Evolutionary conservation across 2,797 vertebrate genomes (phyloP), one percentile per base, ranked within the genome.

Genomic region (Fundulus diaphanus): DNA sequence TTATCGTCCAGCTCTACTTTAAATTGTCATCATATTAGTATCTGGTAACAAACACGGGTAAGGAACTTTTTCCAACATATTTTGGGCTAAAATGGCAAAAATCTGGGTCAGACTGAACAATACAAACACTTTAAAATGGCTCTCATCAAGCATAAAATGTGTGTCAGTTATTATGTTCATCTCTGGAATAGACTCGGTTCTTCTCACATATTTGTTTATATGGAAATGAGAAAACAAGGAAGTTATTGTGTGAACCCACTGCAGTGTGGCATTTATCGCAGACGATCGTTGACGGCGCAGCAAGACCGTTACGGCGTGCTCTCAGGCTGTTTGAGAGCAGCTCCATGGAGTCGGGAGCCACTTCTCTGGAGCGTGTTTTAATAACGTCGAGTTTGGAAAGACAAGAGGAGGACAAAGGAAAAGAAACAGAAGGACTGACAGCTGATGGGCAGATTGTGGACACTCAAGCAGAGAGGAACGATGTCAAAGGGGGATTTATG

Each of bases 361-460:
- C 80, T 85, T 87, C 27, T 80, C 72, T 75, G 81, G 40, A 20
- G 49, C 56, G 29, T 52, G 27, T 35, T 88, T 90, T 89, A 85
- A 89, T 88, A 59, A 87, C 49, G 33, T 65, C 0, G 40, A 81
- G 70, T 46, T 68, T 59, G 82, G 85, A 88, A 37, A 16, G 70
- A 63, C 46, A 68, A 61, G 52, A 24, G 1, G 42, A 59, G 48
- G 65, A 74, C 76, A 77, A 73, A 51, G 5, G 5, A 8, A 67
- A 8, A 76, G n/a, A 48, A 16, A 72, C 22, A 70, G 57, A 70
- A 61, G 76, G 51, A 67, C 31, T n/a, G 74, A 76, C 13, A 18
- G 68, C 11, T 46, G 42, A 79, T 74, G n/a, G 61, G 70, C 54
- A 1, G 68, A 75, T 56, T 77, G 40, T 61, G n/a, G 54, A 82